These are phyloP conservation scores for Drosophila bifasciata DNA, from an alignment of 1,140 invertebrate species.

Conservation along the genomic window DNA sequence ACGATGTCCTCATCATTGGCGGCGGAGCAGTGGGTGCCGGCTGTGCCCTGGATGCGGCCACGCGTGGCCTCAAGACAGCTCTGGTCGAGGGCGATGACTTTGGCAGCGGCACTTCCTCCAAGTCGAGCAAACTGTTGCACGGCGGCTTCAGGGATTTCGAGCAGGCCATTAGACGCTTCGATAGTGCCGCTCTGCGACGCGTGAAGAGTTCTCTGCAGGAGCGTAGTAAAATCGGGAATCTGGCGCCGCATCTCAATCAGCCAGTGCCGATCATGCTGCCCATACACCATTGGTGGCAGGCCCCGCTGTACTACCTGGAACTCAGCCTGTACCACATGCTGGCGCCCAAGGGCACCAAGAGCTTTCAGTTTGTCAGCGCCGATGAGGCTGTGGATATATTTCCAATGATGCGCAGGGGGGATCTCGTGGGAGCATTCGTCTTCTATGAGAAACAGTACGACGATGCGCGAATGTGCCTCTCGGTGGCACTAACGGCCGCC, in stretches of 20 bases:
- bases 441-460: constrained; percentile 99
- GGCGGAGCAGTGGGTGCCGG: constrained; percentile 97
- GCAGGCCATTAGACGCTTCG: constrained; percentile 46
- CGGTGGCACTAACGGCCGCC: constrained; percentile 97
- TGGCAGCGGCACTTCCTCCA: constrained; percentile 67
- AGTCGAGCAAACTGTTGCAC: too few relatives aligned
- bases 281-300: constrained; percentile 68
- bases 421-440: constrained; percentile 87
- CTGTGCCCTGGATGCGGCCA: constrained; percentile 85
- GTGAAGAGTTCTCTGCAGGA: constrained; percentile 47
- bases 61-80: constrained; percentile 60
- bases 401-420: constrained; percentile 40
- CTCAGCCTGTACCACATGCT: constrained; percentile 53
- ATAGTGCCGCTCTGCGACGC: constrained; percentile 50
- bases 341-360: constrained; percentile 52
- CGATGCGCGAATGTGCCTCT: constrained; percentile 98
- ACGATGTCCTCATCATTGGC: constrained; percentile 97
- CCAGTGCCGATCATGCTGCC: constrained; percentile 61
- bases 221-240: constrained; percentile 39
- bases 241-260: constrained; percentile 66
- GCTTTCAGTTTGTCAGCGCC: too few relatives aligned
- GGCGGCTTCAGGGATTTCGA: constrained; percentile 62
- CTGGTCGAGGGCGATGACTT: constrained; percentile 66
- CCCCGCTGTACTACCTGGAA: constrained; percentile 59
- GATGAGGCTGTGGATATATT: constrained; percentile 55